Evolutionary conservation across 2,797 vertebrate genomes (phyloP), one percentile per base, ranked within the genome.

Genomic region (Liasis olivaceus): DNA sequence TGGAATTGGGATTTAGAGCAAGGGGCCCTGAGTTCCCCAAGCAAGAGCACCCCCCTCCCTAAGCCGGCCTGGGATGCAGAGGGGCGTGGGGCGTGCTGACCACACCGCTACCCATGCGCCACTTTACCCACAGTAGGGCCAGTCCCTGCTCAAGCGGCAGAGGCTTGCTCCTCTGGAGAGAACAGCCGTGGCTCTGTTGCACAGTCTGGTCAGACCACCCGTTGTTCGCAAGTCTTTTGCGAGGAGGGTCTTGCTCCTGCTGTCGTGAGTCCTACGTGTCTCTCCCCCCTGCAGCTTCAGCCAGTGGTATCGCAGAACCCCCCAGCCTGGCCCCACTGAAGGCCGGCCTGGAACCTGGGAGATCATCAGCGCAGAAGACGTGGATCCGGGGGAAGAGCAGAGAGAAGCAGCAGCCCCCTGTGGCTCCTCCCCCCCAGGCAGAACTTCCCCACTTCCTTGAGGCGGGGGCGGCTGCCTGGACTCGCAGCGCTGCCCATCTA

Each of bases 281-380:
- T 92, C 0, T 59, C n/a, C 95, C 95, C 64, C 91, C 95, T 93
- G 90, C 97, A 99, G 98, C 96, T 99, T 99, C 96, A 98, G 98
- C 91, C 98, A 98, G 85, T 98, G 99, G 98, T 98, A 98, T 47
- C 97, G 97, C 42, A 97, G 97, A 90, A 97, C 97, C 96, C 96
- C 96, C 95, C 94, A 94, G 36, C 66, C 97, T 1, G 28, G 95
- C 95, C 91, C 96, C 94, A 51, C 96, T 1, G 96, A 97, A 95
- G 91, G 89, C 94, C 91, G 95, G 1, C 97, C 98, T 0, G 98
- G 98, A 92, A 95, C 96, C 81, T 98, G 98, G 98, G 98, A 98
- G 95, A 98, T 99, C 96, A 97, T 98, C 11, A 93, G 89, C 54
- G 93, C 97, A 0, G 97, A 97, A 36, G 98, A 98, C 85, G 94